Base-by-base conservation (phyloP, 1,140 invertebrate species). In the Steinernema khuongi region DNA sequence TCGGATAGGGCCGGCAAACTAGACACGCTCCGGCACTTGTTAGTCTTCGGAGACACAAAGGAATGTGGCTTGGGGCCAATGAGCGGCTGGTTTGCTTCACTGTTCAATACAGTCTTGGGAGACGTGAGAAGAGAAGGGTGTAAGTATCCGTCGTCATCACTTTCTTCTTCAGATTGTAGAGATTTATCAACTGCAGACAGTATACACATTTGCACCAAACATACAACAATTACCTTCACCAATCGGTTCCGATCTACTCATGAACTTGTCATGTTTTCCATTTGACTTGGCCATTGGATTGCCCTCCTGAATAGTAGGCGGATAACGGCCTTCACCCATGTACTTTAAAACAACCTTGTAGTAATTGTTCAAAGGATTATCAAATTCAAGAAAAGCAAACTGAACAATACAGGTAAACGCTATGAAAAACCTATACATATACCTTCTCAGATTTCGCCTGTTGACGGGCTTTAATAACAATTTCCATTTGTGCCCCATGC, bases 401-500 rank as follows among this genome's bases (percentile, higher is more conserved):
- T 95, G 93, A 73, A 75, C 7, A 17, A 14, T 7, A 4, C 28
- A 68, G 29, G 33, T 19, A 29, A 7, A n/a, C 19, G 31, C 32
- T n/a, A 30, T 26, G n/a, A 77, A 28, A n/a, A 77, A 75, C 17
- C 29, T 7, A 26, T 4, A 22, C 14, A n/a, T 18, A 75, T 50
- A 75, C 33, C 26, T 4, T 31, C 29, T 71, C 32, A 43, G 11
- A 28, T 67, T 71, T 44, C 11, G 17, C 7, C 11, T 18, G 72
- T 86, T 99, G 96, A 86, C 97, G 98, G 7, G 94, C 92, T 88
- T 97, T 97, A 71, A 99, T 91, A 0, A 98, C 88, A 70, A 99
- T 96, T 88, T 99, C 96, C 94, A 98, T 97, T 88, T 99, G 96
- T 31, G 90, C 88, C 0, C 95, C 96, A 86, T 98, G 94, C 50